Percentiles rank a stretch among this genome's conserved stretches.
These are phyloP conservation scores for Reticulitermes lucifugus DNA, from an alignment of 2,888 invertebrate genomes.

Conservation along the genomic window DNA sequence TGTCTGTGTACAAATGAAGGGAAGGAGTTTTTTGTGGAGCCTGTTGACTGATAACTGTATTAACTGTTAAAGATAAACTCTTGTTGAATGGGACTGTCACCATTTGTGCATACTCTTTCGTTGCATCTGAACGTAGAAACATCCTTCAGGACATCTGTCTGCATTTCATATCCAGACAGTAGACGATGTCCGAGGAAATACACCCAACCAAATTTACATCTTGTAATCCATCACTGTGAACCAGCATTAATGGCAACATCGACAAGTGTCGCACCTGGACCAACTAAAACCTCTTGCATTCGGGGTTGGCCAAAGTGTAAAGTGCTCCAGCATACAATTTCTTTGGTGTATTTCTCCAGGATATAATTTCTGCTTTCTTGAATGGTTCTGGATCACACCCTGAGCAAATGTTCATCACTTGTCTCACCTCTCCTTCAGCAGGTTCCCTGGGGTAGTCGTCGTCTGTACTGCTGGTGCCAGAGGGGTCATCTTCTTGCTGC, in stretches of 20 bases:
- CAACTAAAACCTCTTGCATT: conserved; percentile 72
- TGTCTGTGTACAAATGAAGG: too few species aligned
- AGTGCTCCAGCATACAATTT: conserved; percentile 80
- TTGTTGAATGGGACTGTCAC: too few species aligned
- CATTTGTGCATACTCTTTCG: too few species aligned
- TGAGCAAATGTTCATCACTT: conserved; percentile 82
- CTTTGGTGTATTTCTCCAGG: conserved; percentile 80
- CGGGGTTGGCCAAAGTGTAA: conserved; percentile 74
- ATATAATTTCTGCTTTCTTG: conserved; percentile 80
- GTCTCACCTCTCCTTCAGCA: conserved; percentile 84
- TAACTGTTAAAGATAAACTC: too few species aligned
- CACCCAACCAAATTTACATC: background rate
- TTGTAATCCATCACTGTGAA: conserved; percentile 9
- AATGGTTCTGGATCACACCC: conserved; percentile 83
- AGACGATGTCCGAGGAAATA: too few species aligned
- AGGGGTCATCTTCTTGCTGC: conserved; percentile 31
- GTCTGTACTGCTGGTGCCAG: background rate
- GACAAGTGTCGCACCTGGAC: background rate
- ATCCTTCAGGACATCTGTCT: too few species aligned
- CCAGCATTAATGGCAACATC: conserved; percentile 18
- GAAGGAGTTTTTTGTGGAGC: too few species aligned
- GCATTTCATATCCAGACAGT: too few species aligned
- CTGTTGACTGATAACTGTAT: too few species aligned
- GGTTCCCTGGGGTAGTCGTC: conserved; percentile 74
- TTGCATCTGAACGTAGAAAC: too few species aligned